phyloP scores from a whole-genome alignment of 2,797 vertebrate genomes.

The Paedocypris micromegethes region DNA sequence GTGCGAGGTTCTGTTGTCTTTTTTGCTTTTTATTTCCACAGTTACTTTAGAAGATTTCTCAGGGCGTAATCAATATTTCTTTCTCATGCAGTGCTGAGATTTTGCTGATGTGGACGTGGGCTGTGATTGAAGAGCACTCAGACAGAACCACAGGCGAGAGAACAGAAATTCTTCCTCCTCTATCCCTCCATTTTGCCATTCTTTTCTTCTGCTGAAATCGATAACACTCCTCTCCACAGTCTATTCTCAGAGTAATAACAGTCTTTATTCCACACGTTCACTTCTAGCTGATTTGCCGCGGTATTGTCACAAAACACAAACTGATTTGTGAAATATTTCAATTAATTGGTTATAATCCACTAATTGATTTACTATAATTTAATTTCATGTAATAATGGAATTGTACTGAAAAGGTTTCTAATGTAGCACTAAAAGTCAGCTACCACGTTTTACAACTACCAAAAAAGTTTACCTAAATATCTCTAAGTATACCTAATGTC shows the following conservation, averaged over 20 bases:
- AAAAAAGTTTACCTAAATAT: no score
- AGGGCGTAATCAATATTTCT: conserved; percentile 5
- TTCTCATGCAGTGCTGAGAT: conserved; percentile 17
- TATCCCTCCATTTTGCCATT: conserved; percentile 12
- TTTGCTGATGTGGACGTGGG: conserved; percentile 28
- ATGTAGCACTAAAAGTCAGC: no score
- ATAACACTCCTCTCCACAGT: background rate
- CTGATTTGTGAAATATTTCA: background rate
- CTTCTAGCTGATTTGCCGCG: conserved; percentile 13
- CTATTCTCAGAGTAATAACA: background rate
- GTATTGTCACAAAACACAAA: conserved; percentile 1
- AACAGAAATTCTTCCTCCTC: conserved; percentile 21
- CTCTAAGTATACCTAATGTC: no score
- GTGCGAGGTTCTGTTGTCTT: conserved; percentile 13
- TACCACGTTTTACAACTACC: no score
- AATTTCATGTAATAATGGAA: no score
- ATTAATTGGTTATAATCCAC: no score
- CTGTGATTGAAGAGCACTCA: conserved; percentile 52
- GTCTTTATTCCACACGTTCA: conserved; percentile 3
- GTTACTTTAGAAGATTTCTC: conserved; percentile 25
- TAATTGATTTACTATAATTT: no score
- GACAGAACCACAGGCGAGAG: conserved; percentile 48
- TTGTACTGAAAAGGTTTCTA: no score
- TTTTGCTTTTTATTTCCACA: background rate
- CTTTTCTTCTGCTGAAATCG: conserved; percentile 10